A percentile compares a stretch with the other conserved stretches of the same genome.
phyloP scores from a whole-genome alignment of 2,888 invertebrate genomes.

The Timema cristinae region DNA sequence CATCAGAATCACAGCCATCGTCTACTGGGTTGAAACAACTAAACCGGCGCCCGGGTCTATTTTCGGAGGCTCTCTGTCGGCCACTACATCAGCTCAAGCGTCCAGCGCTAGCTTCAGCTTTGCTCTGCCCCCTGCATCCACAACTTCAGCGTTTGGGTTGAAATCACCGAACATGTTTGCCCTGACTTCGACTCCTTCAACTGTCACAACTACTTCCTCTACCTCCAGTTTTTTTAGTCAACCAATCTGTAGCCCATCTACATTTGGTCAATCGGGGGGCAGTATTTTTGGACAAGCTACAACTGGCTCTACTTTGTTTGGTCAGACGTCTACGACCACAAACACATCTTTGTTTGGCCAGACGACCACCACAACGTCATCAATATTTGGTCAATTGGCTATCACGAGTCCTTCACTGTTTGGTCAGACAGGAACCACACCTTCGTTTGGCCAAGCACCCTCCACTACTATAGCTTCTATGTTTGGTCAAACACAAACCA shows the following conservation, averaged over 20 bases:
- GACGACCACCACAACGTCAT: conserved; percentile 78
- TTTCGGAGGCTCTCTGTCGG: conserved; percentile 26
- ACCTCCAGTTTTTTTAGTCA: conserved; percentile 36
- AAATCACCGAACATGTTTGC: conserved; percentile 24
- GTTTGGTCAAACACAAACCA: conserved; percentile 27
- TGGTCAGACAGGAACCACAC: conserved; percentile 20
- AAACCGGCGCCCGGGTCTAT: no score
- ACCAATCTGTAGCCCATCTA: conserved; percentile 31
- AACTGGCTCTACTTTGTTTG: conserved; percentile 15
- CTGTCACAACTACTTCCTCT: conserved; percentile 33
- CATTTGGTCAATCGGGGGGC: conserved; percentile 26
- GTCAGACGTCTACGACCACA: conserved; percentile 17
- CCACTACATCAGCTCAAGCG: conserved; percentile 39
- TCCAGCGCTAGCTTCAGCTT: conserved; percentile 27
- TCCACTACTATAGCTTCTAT: conserved; percentile 30
- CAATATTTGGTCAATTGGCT: conserved; percentile 16
- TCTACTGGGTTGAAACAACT: no score
- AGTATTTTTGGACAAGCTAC: conserved; percentile 20
- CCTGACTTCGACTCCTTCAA: conserved; percentile 35
- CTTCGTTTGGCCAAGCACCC: conserved; percentile 24
- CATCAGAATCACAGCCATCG: no score
- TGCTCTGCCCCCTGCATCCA: conserved; percentile 28
- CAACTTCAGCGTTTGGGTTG: conserved; percentile 32
- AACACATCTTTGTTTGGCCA: conserved; percentile 19
- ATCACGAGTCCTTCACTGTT: conserved; percentile 33